These are phyloP conservation scores for Falco punctatus DNA, from an alignment of 2,113 vertebrate species.

Conservation along the genomic window DNA sequence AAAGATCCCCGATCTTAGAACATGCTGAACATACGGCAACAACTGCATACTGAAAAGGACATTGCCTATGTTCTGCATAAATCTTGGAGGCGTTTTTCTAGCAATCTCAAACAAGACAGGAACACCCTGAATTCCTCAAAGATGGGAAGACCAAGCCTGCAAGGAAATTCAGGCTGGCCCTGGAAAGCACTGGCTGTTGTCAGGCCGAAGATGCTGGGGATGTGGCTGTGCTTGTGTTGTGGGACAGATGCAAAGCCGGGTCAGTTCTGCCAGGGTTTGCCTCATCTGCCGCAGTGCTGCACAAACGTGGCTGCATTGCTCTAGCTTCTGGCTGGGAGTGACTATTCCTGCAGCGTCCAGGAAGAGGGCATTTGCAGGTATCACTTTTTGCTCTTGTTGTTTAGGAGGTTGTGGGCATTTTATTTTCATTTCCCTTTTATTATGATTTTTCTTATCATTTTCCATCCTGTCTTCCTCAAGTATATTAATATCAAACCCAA, in stretches of 20 bases:
- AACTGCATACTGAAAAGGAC: neutral
- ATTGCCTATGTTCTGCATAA: rapidly evolving
- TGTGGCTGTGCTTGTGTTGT: neutral
- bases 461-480: neutral
- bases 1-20: neutral
- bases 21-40: neutral
- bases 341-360: neutral
- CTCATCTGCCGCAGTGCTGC: neutral
- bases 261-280: neutral
- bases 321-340: neutral
- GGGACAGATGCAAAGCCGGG: neutral
- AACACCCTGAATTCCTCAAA: neutral
- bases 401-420: neutral
- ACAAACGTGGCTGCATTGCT: neutral
- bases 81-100: neutral
- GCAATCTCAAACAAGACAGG: neutral
- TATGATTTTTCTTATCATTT: neutral
- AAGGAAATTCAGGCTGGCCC: neutral
- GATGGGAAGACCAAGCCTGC: neutral
- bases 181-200: neutral
- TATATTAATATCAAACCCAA: neutral
- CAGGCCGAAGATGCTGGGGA: neutral
- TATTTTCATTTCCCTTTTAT: no score
- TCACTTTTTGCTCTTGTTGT: neutral
- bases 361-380: neutral